Conservation (phyloP, 2,797 vertebrate species). For the Sebastes matsubarae region DNA sequence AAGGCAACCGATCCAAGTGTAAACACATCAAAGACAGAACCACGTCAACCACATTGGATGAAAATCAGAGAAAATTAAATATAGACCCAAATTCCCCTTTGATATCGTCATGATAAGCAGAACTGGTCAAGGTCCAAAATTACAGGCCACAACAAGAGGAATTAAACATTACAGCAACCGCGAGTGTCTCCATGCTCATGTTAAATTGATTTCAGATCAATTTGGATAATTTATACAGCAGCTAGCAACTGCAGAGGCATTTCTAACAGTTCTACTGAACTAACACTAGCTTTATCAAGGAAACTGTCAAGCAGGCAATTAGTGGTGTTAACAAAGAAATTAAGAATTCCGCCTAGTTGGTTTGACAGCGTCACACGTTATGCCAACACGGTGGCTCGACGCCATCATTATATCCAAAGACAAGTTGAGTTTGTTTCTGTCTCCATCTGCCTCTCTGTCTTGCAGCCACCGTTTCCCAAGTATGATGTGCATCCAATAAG, state of each 20-base stretch:
- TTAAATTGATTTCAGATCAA: background rate
- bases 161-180: background rate
- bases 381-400: background rate
- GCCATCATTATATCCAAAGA: background rate
- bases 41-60: background rate
- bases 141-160: background rate
- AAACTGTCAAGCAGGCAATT: constrained; percentile 12
- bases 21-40: constrained; percentile 18
- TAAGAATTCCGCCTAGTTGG: background rate
- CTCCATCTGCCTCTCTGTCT: constrained; percentile 35
- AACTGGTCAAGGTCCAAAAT: constrained; percentile 13
- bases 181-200: background rate
- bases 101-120: background rate
- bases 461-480: background rate
- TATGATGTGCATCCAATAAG: background rate
- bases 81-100: constrained; percentile 7
- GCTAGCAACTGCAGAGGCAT: background rate
- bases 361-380: background rate
- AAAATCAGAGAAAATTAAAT: constrained; percentile 9
- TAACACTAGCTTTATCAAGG: background rate
- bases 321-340: background rate
- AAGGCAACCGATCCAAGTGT: background rate
- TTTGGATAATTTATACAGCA: background rate
- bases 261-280: background rate
- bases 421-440: constrained; percentile 12